These are phyloP conservation scores for Sprattus sprattus DNA, from an alignment of 2,113 vertebrate species.

Conservation along the genomic window DNA sequence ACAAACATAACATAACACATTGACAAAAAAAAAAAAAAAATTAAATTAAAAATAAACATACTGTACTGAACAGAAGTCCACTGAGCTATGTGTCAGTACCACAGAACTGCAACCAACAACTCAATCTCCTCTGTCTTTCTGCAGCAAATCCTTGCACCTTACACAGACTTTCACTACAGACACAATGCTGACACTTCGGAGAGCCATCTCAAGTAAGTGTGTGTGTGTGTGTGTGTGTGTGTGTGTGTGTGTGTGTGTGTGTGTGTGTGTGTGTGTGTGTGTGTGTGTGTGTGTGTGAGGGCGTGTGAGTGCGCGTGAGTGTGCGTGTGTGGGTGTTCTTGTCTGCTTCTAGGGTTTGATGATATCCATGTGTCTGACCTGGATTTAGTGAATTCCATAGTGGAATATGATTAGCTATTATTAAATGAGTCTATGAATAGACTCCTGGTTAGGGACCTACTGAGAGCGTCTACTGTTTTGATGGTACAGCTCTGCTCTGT, in stretches of 20 bases:
- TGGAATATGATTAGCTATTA: slow-evolving; percentile 8
- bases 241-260: not conserved
- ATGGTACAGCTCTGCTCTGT: not conserved
- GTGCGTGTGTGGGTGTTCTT: slow-evolving; percentile 26
- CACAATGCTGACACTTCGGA: slow-evolving; percentile 95
- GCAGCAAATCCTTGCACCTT: slow-evolving; percentile 97
- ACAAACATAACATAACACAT: too few species aligned
- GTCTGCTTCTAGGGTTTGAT: slow-evolving; percentile 20
- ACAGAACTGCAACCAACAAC: too few species aligned
- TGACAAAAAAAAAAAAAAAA: too few species aligned
- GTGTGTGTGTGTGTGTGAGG: slow-evolving; percentile 16
- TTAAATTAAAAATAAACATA: too few species aligned
- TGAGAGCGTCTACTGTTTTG: not conserved
- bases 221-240: slow-evolving; percentile 37
- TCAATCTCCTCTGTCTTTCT: slow-evolving; percentile 34
- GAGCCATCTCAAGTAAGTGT: slow-evolving; percentile 95
- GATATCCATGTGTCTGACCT: not conserved
- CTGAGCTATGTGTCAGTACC: too few species aligned
- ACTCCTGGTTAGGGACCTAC: not conserved
- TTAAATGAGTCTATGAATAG: slow-evolving; percentile 7
- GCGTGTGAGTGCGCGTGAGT: slow-evolving; percentile 23
- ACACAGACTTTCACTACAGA: slow-evolving; percentile 99
- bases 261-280: slow-evolving; percentile 26
- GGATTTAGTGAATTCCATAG: not conserved
- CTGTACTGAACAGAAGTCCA: not conserved